Conservation (phyloP, 2,113 vertebrate genomes). For the human region GRCh38 chr3:82242001-82242500, state of each 20-base stretch:
- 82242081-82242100: not conserved
- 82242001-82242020: not conserved
- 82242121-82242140: not conserved
- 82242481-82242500: not conserved
- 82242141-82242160: not conserved
- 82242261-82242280: not conserved
- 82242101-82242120: not conserved
- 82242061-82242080: not conserved
- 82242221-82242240: not conserved
- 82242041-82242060: not conserved
- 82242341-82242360: not conserved
- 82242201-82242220: not conserved
- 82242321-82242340: not conserved
- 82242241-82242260: not conserved
- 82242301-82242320: not conserved
- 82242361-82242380: not conserved
- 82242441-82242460: not conserved
- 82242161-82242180: not conserved
- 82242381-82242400: not conserved
- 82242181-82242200: not conserved
- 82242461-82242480: not conserved
- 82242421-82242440: not conserved
- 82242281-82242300: not conserved
- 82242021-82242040: not conserved
- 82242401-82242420: not conserved